A percentile compares a stretch with the other conserved stretches of the same genome.
Evolutionary conservation across 2,113 vertebrate species (phyloP).

Genomic region (Tenrec ecaudatus): DNA sequence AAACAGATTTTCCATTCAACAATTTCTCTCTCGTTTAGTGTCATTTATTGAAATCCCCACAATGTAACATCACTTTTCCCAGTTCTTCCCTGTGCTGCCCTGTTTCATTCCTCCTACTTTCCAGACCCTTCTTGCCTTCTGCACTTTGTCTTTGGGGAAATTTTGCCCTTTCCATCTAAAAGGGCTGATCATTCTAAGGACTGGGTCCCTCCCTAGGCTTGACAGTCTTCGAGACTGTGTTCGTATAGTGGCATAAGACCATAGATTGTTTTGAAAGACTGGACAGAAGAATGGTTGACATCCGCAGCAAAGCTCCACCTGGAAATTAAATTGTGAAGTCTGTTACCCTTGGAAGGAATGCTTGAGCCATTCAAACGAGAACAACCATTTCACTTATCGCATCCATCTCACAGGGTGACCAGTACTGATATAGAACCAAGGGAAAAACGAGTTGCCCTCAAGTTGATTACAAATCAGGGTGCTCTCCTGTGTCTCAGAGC

Average conservation of each 20-base stretch:
- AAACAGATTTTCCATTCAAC: no score
- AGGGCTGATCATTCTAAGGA: no score
- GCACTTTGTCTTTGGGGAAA: no score
- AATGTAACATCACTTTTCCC: no score
- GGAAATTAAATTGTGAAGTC: constrained; percentile 3
- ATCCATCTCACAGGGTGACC: neutral
- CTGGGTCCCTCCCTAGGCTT: no score
- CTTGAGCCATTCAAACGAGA: neutral
- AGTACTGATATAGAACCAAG: neutral
- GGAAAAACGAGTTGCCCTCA: neutral
- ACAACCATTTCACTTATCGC: neutral
- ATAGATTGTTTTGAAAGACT: neutral
- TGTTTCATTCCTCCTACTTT: no score
- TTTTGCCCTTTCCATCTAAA: no score
- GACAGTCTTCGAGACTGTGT: neutral
- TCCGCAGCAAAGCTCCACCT: neutral
- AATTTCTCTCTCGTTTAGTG: no score
- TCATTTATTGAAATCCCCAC: no score
- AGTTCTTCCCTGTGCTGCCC: no score
- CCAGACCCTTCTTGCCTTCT: no score
- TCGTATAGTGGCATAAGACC: neutral
- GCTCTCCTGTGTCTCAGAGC: neutral
- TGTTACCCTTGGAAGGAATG: neutral
- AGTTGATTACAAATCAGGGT: neutral
- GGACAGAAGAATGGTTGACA: neutral